A percentile compares a stretch with the other conserved stretches of the same genome.
Evolutionary conservation across 2,888 invertebrate species (phyloP).

Genomic region (Papilio demoleus): DNA sequence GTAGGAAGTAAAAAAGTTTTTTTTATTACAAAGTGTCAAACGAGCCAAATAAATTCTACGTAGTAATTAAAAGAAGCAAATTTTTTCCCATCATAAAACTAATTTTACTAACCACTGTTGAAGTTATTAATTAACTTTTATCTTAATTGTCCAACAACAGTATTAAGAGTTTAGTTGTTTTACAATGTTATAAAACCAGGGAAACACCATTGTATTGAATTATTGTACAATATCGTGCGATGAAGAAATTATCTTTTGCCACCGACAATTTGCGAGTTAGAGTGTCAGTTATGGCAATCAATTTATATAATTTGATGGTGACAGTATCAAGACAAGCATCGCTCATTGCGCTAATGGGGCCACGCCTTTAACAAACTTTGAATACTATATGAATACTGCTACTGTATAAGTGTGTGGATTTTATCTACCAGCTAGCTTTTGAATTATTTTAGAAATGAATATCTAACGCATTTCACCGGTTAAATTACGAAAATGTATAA

Average conservation of each 20-base stretch:
- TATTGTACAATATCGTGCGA: slow-evolving; percentile 42
- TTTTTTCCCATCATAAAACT: no score
- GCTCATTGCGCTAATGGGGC: slow-evolving; percentile 51
- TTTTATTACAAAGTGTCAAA: no score
- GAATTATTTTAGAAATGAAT: neutral
- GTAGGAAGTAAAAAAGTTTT: no score
- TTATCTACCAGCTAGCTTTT: neutral
- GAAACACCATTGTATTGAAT: slow-evolving; percentile 19
- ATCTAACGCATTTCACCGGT: neutral
- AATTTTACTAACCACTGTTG: no score
- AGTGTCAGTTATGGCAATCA: slow-evolving; percentile 44
- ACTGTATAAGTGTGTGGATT: slow-evolving; percentile 16
- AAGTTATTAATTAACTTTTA: neutral
- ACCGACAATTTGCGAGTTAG: slow-evolving; percentile 38
- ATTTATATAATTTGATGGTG: slow-evolving; percentile 49
- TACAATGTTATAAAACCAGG: neutral
- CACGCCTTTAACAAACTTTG: slow-evolving; percentile 47
- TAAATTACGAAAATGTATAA: neutral
- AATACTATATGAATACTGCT: slow-evolving; percentile 34
- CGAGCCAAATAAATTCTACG: no score
- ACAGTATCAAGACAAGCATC: slow-evolving; percentile 48
- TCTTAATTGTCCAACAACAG: neutral
- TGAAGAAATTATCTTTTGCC: slow-evolving; percentile 42
- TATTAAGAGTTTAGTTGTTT: neutral
- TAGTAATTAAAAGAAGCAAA: no score